Evolutionary conservation across 1,140 invertebrate species (phyloP).

Genomic region (Centruroides sculpturatus): DNA sequence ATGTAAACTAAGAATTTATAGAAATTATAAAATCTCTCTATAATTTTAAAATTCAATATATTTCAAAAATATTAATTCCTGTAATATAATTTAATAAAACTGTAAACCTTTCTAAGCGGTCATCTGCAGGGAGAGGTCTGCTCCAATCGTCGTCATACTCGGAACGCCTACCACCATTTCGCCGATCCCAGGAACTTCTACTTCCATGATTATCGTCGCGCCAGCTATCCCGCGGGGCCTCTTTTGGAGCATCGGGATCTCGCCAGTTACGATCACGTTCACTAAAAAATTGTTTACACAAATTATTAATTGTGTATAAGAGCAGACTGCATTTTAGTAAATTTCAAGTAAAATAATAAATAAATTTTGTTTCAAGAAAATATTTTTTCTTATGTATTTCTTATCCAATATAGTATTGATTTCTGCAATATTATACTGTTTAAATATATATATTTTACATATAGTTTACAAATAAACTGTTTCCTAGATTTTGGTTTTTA

Average conservation of each 20-base stretch:
- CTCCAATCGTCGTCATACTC: conserved; percentile 56
- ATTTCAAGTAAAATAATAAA: no score
- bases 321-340: no score
- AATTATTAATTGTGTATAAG: no score
- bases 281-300: background rate
- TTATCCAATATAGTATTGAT: no score
- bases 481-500: no score
- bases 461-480: no score
- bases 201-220: background rate
- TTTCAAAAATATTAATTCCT: conserved; percentile 41
- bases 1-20: no score
- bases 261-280: conserved; percentile 2
- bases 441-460: no score
- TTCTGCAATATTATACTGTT: no score
- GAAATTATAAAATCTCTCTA: no score
- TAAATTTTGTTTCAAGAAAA: no score
- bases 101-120: conserved; percentile 52
- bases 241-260: conserved; percentile 6
- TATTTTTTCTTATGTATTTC: no score
- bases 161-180: conserved; percentile 18
- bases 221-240: conserved; percentile 10
- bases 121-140: conserved; percentile 61
- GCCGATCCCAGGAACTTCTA: conserved; percentile 4
- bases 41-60: conserved; percentile 36
- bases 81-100: conserved; percentile 47